Base-by-base conservation (phyloP, 2,113 vertebrate species). In the Chunga burmeisteri region DNA sequence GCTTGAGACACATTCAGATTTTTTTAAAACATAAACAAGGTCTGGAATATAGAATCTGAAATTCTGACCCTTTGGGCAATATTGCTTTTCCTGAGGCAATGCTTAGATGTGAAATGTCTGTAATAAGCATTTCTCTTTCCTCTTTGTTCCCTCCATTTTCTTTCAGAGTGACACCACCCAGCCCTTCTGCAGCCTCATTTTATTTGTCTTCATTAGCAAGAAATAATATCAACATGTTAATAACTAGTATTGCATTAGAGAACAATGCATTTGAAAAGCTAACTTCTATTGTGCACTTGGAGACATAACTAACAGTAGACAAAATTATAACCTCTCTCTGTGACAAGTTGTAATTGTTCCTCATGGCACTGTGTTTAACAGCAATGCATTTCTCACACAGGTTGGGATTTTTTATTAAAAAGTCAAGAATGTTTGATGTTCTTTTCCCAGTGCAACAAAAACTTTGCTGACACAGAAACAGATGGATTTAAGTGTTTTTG, bases 271-370 rank as follows among this genome's bases (percentile, higher is more conserved):
- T 91, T 91, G 95, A 90, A 96, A 97, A 93, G 21, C 67, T 93
- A 94, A 88, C 85, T 94, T 95, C 74, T 73, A 47, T 58, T 96
- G 88, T 90, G 90, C 62, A 75, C n/a, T 42, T 6, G 27, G 61
- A 94, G 93, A 91, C 75, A 52, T 86, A 96, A 91, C 88, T 95
- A 93, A 94, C 34, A 74, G 85, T 27, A 97, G 94, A 89, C 78
- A 88, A 91, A 97, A 97, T 97, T 96, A 96, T 75, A 96, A 91
- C 47, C 58, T 94, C 94, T 96, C 65, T 85, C 78, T 61, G 38
- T 93, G 94, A 97, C 92, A 96, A 96, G 90, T 56, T 95, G 70
- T 83, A 97, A 97, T 97, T 97, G 97, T 75, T 91, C 52, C 40
- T 93, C 34, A 53, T 22, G 44, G 87, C n/a, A 59, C 67, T 42